Evolutionary conservation across 2,113 vertebrate genomes (phyloP).

Genomic region (Xyrauchen texanus): DNA sequence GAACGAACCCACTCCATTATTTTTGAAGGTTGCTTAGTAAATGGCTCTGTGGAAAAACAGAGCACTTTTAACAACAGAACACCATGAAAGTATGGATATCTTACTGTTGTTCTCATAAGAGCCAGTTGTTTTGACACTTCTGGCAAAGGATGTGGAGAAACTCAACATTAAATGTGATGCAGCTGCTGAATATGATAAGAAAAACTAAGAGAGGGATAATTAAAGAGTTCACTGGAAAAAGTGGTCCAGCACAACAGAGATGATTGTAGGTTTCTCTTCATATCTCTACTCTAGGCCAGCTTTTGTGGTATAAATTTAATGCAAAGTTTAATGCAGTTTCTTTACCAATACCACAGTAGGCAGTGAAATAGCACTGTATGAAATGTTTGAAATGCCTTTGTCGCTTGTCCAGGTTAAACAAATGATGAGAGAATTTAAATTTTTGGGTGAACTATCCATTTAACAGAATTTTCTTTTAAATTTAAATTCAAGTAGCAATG

Average conservation of each 20-base stretch:
- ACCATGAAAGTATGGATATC: conserved; percentile 33
- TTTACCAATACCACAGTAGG: not conserved
- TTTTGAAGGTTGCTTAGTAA: not conserved
- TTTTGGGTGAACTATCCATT: too few species aligned
- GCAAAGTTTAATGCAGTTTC: conserved; percentile 1
- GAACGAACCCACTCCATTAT: too few species aligned
- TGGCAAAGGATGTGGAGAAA: conserved; percentile 37
- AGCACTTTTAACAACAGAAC: conserved; percentile 21
- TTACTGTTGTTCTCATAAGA: conserved; percentile 29
- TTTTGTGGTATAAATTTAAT: conserved; percentile 1
- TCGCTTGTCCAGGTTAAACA: too few species aligned
- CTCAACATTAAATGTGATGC: conserved; percentile 49
- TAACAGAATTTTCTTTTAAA: too few species aligned
- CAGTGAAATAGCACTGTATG: not conserved
- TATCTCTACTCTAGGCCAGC: not conserved
- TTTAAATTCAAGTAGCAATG: too few species aligned
- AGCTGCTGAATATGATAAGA: conserved; percentile 50
- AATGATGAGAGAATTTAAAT: too few species aligned
- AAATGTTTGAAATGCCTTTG: not conserved
- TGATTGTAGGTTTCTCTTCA: conserved; percentile 16
- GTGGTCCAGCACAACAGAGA: not conserved
- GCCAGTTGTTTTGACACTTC: conserved; percentile 46
- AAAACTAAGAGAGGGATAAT: conserved; percentile 24
- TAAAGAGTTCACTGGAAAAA: conserved; percentile 24
- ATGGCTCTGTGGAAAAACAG: conserved; percentile 8